These are phyloP conservation scores for Hemibagrus guttatus DNA, from an alignment of 2,797 vertebrate species.

Conservation along the genomic window DNA sequence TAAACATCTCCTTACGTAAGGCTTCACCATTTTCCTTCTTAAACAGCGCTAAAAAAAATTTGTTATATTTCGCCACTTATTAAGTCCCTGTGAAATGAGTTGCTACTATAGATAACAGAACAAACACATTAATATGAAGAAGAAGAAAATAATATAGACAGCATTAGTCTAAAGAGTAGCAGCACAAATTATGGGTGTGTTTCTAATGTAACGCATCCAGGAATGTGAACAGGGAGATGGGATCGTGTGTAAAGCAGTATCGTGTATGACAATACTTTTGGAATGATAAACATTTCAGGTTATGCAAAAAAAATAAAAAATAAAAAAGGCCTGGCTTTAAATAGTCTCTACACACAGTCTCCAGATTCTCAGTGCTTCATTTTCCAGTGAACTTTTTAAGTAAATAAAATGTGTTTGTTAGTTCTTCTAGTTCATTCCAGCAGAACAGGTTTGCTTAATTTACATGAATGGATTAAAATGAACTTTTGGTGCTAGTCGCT, in stretches of 20 bases:
- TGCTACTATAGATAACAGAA: neutral
- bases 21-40: neutral
- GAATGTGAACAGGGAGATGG: neutral
- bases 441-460: conserved; percentile 41
- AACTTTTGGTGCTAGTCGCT: neutral
- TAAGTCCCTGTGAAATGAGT: neutral
- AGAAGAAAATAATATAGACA: neutral
- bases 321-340: neutral
- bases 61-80: no score
- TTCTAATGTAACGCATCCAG: neutral
- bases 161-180: no score
- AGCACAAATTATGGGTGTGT: no score
- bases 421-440: conserved; percentile 13
- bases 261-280: neutral
- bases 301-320: neutral
- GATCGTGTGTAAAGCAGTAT: neutral
- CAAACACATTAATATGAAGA: neutral
- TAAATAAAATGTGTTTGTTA: neutral
- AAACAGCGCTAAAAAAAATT: neutral
- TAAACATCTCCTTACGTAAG: neutral
- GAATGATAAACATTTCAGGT: neutral
- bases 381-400: neutral
- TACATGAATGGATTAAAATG: conserved; percentile 28
- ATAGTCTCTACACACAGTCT: neutral
- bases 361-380: neutral